Evolutionary conservation across 2,888 invertebrate genomes (phyloP).

Genomic region (Liposcelis brunnea): DNA sequence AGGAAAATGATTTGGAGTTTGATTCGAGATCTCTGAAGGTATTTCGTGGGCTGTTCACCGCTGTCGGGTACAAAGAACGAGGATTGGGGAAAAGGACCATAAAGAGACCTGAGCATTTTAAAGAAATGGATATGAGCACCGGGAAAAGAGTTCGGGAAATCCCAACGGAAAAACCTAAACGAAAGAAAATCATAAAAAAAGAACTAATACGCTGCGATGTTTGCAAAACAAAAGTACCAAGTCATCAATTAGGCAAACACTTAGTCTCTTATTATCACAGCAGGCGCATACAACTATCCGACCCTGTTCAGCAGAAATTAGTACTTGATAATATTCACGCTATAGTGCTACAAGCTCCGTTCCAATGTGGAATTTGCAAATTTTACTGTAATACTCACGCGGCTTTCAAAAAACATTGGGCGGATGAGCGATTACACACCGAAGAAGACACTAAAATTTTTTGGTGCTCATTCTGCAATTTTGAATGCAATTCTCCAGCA

Average conservation of each 20-base stretch:
- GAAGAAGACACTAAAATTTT: constrained; percentile 29
- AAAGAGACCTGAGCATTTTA: constrained; percentile 16
- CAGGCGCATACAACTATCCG: constrained; percentile 31
- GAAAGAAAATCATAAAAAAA: constrained; percentile 19
- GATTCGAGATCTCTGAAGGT: constrained; percentile 26
- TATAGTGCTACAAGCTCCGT: constrained; percentile 65
- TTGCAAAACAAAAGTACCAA: constrained; percentile 50
- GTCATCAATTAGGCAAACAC: constrained; percentile 61
- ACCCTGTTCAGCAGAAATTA: constrained; percentile 25
- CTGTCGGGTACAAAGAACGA: too few relatives aligned
- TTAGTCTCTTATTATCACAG: constrained; percentile 74
- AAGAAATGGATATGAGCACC: constrained; percentile 21
- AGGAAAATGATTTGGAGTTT: constrained; percentile 41
- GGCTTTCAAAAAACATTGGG: constrained; percentile 57
- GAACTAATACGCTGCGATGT: constrained; percentile 48
- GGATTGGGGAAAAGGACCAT: constrained; percentile 14
- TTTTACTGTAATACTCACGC: constrained; percentile 67
- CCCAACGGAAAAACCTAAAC: constrained; percentile 15
- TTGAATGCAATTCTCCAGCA: constrained; percentile 41
- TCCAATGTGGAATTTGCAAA: constrained; percentile 67
- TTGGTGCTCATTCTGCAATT: constrained; percentile 59
- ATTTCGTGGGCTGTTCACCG: too few relatives aligned
- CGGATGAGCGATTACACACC: constrained; percentile 40
- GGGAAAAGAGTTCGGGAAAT: constrained; percentile 16
- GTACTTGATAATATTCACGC: constrained; percentile 60